A percentile compares a stretch with the other conserved stretches of the same genome.
Evolutionary conservation across 1,140 invertebrate species (phyloP).

Genomic region (Pogonomyrmex californicus): DNA sequence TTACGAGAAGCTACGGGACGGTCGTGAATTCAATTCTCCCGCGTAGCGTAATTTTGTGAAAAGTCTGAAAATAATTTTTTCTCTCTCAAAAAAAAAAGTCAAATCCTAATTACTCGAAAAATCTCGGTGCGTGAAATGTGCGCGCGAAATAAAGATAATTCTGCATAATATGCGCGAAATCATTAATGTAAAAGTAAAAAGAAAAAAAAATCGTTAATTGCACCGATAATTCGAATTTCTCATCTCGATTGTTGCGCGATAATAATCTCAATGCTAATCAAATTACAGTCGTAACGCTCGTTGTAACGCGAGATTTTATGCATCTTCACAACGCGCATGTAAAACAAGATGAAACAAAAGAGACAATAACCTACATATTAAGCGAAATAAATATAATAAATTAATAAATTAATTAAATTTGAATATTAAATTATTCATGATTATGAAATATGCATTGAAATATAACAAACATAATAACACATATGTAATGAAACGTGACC

Average conservation of each 20-base stretch:
- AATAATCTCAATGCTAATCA: not conserved
- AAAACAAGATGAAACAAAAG: slow-evolving; percentile 32
- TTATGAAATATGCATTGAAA: slow-evolving; percentile 20
- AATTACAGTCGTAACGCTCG: not conserved
- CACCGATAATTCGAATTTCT: slow-evolving; percentile 21
- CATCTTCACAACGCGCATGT: not conserved
- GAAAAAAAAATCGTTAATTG: not conserved
- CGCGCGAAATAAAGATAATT: not conserved
- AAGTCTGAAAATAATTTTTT: not conserved
- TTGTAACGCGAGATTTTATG: not conserved
- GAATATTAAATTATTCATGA: slow-evolving; percentile 45
- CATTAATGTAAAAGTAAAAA: not conserved
- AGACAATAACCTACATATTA: slow-evolving; percentile 20
- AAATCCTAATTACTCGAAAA: not conserved
- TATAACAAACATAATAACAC: slow-evolving; percentile 48
- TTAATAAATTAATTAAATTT: slow-evolving; percentile 17
- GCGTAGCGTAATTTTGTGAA: not conserved
- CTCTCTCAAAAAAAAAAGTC: not conserved
- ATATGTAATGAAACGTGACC: slow-evolving; percentile 2
- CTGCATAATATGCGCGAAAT: not conserved
- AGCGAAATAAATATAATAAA: slow-evolving; percentile 58
- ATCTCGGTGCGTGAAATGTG: not conserved
- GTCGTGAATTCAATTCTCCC: not conserved
- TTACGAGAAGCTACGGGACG: not conserved
- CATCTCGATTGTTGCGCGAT: slow-evolving; percentile 26